These are phyloP conservation scores for Acromyrmex echinatior DNA, from an alignment of 1,140 invertebrate species.

Conservation along the genomic window DNA sequence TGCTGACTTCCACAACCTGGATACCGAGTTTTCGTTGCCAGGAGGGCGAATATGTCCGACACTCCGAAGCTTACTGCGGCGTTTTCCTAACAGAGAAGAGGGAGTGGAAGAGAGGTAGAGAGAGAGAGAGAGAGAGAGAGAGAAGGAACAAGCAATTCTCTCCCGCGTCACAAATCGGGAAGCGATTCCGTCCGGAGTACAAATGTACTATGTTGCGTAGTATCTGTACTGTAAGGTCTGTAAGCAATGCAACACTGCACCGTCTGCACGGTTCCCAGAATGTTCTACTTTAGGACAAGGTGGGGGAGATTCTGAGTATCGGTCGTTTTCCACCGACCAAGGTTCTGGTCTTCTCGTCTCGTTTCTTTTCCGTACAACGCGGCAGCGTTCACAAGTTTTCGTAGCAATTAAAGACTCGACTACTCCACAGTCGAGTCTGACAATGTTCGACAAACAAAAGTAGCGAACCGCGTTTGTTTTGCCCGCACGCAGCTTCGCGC, in stretches of 20 bases:
- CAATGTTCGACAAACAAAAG: neutral
- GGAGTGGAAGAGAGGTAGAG: neutral
- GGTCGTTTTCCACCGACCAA: neutral
- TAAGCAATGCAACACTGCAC: neutral
- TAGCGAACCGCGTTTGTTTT: neutral
- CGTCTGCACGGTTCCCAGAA: neutral
- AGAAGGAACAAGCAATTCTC: neutral
- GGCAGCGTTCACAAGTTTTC: too few species aligned
- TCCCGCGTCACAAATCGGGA: neutral
- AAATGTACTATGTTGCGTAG: too few species aligned
- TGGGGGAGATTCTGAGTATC: neutral
- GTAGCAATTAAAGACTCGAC: neutral
- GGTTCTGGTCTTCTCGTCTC: too few species aligned
- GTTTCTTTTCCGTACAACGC: too few species aligned
- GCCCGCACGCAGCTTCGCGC: neutral
- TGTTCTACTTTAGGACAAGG: too few species aligned
- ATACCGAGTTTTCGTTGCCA: neutral
- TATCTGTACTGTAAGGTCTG: too few species aligned
- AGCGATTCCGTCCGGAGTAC: neutral
- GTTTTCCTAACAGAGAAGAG: neutral
- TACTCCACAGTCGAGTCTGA: neutral
- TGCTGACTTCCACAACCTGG: neutral
- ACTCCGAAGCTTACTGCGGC: neutral
- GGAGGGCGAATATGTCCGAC: conserved; percentile 16
- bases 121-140: neutral